These are phyloP conservation scores for Tolypeutes matacus DNA, from an alignment of 2,797 vertebrate species.

Conservation along the genomic window DNA sequence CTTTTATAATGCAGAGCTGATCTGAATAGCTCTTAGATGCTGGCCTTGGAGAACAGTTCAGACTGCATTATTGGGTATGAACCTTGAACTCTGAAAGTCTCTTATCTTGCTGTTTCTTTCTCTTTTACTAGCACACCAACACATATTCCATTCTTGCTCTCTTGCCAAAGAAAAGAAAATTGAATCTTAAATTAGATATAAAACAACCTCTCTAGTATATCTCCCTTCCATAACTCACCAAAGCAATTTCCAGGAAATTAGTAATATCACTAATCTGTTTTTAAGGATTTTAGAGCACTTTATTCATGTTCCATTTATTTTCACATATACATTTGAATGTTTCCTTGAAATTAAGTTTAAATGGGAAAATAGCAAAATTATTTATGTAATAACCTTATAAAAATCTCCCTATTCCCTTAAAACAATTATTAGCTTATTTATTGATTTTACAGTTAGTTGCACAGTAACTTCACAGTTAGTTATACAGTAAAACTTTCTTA, in stretches of 20 bases:
- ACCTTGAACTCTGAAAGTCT: conserved; percentile 15
- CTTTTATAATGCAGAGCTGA: conserved; percentile 58
- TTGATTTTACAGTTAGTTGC: background rate
- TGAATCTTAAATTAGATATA: conserved; percentile 23
- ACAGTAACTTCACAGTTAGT: background rate
- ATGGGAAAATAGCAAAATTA: background rate
- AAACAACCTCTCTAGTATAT: background rate
- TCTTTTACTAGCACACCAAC: conserved; percentile 22
- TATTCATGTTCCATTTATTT: background rate
- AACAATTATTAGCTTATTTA: background rate
- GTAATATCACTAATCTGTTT: background rate
- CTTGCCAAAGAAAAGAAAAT: conserved; percentile 13
- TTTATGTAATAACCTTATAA: background rate
- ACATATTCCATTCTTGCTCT: background rate
- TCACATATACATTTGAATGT: background rate
- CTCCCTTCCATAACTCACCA: conserved; percentile 40
- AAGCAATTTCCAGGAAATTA: background rate
- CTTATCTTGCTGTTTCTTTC: background rate
- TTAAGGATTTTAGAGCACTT: background rate
- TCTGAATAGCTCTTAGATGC: conserved; percentile 32
- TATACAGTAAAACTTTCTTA: background rate
- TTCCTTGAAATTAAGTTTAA: background rate
- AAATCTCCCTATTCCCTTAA: background rate
- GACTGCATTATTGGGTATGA: background rate
- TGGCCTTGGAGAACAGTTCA: conserved; percentile 52